Evolutionary conservation across 2,888 invertebrate species (phyloP), one percentile per base, ranked within the genome.

Genomic region (Iphiclides podalirius): DNA sequence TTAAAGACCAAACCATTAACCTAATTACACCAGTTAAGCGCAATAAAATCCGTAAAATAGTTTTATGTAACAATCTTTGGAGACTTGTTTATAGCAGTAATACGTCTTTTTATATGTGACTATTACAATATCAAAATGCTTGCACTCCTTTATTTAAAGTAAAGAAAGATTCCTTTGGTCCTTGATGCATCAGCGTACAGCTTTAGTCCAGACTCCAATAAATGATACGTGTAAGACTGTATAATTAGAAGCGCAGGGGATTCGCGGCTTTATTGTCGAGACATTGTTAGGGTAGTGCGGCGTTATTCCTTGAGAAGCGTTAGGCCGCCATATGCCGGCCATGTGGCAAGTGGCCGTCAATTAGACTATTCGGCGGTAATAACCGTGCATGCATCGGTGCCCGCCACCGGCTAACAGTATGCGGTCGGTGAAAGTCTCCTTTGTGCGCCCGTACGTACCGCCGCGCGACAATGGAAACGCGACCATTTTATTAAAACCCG

Each of bases 291-390:
- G 58, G 65, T 62, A 73, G 71, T 67, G 58, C 53, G 49, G 62
- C 52, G 70, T 75, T 70, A 72, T 71, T 12, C 15, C 33, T 68
- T 62, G 51, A 55, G 63, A 75, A 70, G 61, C 61, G 59, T 62
- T 64, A 58, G 53, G 45, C 53, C 58, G 66, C 74, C 85, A 85
- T 81, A 79, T 84, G 83, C 62, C 60, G 53, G 72, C 67, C 83
- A 85, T 83, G 80, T 84, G 83, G 72, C 62, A 44, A 52, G 54
- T 57, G 54, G 42, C 53, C 49, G 48, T 54, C 60, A 58, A 61
- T 60, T 63, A 60, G 57, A 57, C 52, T 47, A 57, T 52, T 59
- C 53, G 49, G 53, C 53, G 49, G 53, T 59, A 53, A 48, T 56
- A 65, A 72, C 71, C 68, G 63, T 74, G 68, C 68, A 74, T 66